Percentiles rank a stretch among this genome's conserved stretches.
phyloP scores from a whole-genome alignment of 2,797 vertebrate species.

The Anomalospiza imberbis region DNA sequence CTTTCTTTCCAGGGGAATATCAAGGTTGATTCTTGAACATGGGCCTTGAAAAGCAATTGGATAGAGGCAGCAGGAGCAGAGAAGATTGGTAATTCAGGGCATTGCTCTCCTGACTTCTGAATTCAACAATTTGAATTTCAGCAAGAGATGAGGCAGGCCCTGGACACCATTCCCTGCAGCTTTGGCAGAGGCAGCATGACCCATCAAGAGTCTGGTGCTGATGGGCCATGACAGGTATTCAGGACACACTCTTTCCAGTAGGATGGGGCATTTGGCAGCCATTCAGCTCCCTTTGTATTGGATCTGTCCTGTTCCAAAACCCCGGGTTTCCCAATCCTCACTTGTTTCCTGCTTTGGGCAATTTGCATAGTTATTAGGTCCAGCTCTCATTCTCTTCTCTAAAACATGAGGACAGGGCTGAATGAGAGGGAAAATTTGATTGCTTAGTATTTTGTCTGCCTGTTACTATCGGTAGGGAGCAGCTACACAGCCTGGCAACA shows the following conservation, averaged over 20 bases:
- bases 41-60: not conserved
- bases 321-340: not conserved
- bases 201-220: not conserved
- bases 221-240: not conserved
- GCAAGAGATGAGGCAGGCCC: not conserved
- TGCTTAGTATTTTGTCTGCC: conserved; percentile 27
- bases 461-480: not conserved
- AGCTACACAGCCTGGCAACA: conserved; percentile 22
- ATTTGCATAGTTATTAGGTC: conserved; percentile 23
- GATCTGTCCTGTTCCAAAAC: not conserved
- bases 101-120: not conserved
- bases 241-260: not conserved
- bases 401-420: not conserved
- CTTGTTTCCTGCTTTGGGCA: conserved; percentile 3
- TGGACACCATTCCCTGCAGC: not conserved
- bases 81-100: not conserved
- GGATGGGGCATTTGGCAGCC: not conserved
- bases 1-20: not conserved
- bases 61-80: not conserved
- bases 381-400: not conserved
- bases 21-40: not conserved
- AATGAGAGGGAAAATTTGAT: conserved; percentile 2
- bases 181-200: not conserved
- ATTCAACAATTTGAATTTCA: not conserved
- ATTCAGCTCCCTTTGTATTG: not conserved